phyloP scores from a whole-genome alignment of 2,797 vertebrate species.

The Poecilia velifera region DNA sequence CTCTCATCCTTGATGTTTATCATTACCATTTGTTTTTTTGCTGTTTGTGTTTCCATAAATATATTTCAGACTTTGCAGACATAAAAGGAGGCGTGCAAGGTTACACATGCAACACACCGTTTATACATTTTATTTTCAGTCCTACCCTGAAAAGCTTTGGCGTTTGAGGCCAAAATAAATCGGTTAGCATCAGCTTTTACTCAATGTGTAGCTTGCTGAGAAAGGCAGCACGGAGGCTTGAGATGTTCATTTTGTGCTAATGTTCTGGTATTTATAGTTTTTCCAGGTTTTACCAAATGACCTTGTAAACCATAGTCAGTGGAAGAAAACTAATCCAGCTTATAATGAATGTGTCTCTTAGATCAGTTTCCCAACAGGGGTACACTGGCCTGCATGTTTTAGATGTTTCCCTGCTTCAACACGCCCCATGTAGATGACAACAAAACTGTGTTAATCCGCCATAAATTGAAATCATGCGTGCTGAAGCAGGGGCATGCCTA shows the following conservation, averaged over 20 bases:
- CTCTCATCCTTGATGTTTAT: constrained; percentile 32
- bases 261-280: neutral
- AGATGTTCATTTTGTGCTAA: neutral
- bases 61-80: constrained; percentile 4
- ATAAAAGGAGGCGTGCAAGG: constrained; percentile 7
- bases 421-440: no score
- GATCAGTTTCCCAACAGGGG: neutral
- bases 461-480: no score
- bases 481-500: no score
- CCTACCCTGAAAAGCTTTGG: neutral
- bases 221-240: neutral
- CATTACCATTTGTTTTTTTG: constrained; percentile 18
- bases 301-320: neutral
- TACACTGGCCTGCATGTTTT: no score
- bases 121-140: neutral
- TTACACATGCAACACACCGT: neutral
- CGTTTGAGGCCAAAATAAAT: neutral
- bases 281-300: neutral
- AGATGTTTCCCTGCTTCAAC: no score
- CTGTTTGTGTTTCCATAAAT: constrained; percentile 33
- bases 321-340: neutral
- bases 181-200: constrained; percentile 2
- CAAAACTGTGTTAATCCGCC: no score
- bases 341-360: neutral
- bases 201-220: neutral